Conservation (phyloP, 2,113 vertebrate species). For the Hippocampus guttulatus region DNA sequence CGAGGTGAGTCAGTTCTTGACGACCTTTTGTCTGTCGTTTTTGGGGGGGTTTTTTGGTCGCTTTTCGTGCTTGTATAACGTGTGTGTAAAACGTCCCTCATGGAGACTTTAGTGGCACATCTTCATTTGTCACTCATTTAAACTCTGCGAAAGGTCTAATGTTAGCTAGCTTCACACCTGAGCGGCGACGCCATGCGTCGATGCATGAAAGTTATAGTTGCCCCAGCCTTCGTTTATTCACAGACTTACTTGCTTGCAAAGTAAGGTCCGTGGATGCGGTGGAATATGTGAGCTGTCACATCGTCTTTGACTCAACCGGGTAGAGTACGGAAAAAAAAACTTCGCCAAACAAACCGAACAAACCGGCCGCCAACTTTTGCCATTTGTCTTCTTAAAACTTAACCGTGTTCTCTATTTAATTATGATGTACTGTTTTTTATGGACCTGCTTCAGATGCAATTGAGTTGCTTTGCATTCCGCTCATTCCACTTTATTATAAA, state of each 20-base stretch:
- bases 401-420: not conserved
- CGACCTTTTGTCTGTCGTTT: not conserved
- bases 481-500: not conserved
- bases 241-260: not conserved
- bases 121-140: not conserved
- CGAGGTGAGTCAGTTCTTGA: slow-evolving; percentile 42
- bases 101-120: not conserved
- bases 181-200: not conserved
- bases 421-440: not conserved
- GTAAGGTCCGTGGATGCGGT: not conserved
- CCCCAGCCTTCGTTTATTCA: not conserved
- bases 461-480: not conserved
- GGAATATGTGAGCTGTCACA: slow-evolving; percentile 15
- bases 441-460: not conserved
- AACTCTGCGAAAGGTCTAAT: not conserved
- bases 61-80: not conserved
- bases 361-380: not conserved
- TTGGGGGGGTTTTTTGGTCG: not conserved
- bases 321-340: not conserved
- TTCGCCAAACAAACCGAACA: not conserved
- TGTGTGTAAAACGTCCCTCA: not conserved
- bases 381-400: not conserved
- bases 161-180: not conserved
- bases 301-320: not conserved
- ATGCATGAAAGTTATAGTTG: not conserved